Evolutionary conservation across 2,888 invertebrate species (phyloP).

Genomic region (Nephrotoma appendiculata): DNA sequence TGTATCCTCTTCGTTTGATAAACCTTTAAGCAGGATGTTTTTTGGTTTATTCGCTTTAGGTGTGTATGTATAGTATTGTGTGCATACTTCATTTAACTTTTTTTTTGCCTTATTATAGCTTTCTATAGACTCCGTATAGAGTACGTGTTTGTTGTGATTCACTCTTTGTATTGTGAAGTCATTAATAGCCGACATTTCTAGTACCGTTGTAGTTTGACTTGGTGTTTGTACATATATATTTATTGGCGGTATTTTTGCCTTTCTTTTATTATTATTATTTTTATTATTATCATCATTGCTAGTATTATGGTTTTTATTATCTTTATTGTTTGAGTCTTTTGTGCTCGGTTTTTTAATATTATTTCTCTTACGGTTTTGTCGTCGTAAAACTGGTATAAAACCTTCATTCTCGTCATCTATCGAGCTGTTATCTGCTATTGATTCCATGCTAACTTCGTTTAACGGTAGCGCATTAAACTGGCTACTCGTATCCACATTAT

Average conservation of each 20-base stretch:
- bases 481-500: too few species aligned
- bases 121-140: neutral
- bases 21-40: neutral
- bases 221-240: neutral
- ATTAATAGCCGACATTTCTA: neutral
- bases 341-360: too few species aligned
- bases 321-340: neutral
- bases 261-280: neutral
- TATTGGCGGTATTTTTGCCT: neutral
- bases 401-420: neutral
- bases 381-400: neutral
- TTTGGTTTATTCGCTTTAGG: neutral
- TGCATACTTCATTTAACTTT: neutral
- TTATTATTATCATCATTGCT: neutral
- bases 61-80: neutral
- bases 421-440: neutral
- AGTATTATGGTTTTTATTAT: neutral
- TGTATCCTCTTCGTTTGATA: neutral
- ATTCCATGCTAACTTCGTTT: neutral
- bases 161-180: neutral
- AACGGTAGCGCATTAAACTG: neutral
- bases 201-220: neutral
- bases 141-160: neutral
- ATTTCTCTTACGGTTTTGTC: neutral
- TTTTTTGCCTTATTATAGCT: too few species aligned